phyloP scores from a whole-genome alignment of 2,888 invertebrate genomes.

The Spodoptera exigua region DNA sequence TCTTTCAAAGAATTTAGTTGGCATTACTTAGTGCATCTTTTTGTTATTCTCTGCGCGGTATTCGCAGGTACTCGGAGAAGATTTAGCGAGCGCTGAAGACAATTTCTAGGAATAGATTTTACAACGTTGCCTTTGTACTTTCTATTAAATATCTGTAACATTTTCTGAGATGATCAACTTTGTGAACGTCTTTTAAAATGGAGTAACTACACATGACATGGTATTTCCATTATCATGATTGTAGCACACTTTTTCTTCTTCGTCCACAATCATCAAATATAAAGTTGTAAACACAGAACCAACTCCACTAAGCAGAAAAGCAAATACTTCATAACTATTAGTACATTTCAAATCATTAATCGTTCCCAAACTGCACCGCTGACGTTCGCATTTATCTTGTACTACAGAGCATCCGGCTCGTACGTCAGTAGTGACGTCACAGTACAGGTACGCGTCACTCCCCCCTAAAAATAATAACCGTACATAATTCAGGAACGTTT shows the following conservation, averaged over 20 bases:
- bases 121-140: too few relatives aligned
- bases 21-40: conserved; percentile 32
- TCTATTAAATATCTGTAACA: too few relatives aligned
- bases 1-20: conserved; percentile 21
- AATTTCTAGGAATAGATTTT: conserved; percentile 19
- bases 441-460: conserved; percentile 46
- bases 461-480: conserved; percentile 62
- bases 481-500: conserved; percentile 52
- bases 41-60: conserved; percentile 20
- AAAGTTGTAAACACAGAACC: too few relatives aligned
- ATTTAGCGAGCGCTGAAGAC: conserved; percentile 39
- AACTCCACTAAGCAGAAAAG: neutral
- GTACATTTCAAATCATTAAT: conserved; percentile 31
- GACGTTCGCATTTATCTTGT: conserved; percentile 33
- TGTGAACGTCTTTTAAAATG: too few relatives aligned
- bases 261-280: too few relatives aligned
- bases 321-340: neutral
- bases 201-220: too few relatives aligned
- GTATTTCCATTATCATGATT: too few relatives aligned
- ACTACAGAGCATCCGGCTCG: conserved; percentile 26
- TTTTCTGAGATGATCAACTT: too few relatives aligned
- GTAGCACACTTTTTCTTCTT: too few relatives aligned
- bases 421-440: conserved; percentile 51
- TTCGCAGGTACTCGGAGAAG: conserved; percentile 17
- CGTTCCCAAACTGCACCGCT: conserved; percentile 36